phyloP scores from a whole-genome alignment of 2,113 vertebrate genomes.

The Leuciscus idus region DNA sequence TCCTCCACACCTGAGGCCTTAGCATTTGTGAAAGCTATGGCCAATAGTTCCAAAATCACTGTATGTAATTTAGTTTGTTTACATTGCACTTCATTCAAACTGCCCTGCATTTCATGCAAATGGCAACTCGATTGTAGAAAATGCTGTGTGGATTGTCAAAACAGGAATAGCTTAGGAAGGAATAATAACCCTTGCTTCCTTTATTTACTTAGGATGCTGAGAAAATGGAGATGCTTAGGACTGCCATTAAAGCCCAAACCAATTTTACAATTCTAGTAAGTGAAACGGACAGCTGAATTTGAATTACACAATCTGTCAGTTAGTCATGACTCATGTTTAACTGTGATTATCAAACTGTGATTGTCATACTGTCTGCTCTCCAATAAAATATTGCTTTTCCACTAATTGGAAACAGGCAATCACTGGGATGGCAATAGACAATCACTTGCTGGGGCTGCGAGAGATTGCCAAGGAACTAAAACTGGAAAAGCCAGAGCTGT shows the following conservation, averaged over 20 bases:
- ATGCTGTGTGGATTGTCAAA: not conserved
- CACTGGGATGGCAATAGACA: slow-evolving; percentile 95
- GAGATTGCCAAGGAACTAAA: slow-evolving; percentile 83
- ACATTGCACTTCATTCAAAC: not conserved
- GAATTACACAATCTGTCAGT: not conserved
- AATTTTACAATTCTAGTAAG: slow-evolving; percentile 90
- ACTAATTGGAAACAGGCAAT: slow-evolving; percentile 79
- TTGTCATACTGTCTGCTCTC: not conserved
- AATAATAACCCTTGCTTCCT: not conserved
- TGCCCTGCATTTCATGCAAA: not conserved
- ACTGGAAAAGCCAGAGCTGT: slow-evolving; percentile 87
- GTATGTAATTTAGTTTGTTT: slow-evolving; percentile 70
- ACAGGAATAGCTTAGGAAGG: not conserved
- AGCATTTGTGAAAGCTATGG: slow-evolving; percentile 87
- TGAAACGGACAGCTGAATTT: slow-evolving; percentile 17
- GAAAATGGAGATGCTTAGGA: slow-evolving; percentile 84
- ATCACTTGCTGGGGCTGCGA: slow-evolving; percentile 91
- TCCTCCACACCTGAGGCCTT: slow-evolving; percentile 89
- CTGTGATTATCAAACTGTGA: slow-evolving; percentile 10
- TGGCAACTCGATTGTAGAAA: not conserved
- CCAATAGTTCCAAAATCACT: slow-evolving; percentile 67
- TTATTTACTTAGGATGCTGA: slow-evolving; percentile 79
- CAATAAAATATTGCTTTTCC: slow-evolving; percentile 11
- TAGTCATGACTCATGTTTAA: slow-evolving; percentile 40
- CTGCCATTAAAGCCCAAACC: slow-evolving; percentile 87